phyloP scores from a whole-genome alignment of 2,113 vertebrate species.

The Hystrix cristata region DNA sequence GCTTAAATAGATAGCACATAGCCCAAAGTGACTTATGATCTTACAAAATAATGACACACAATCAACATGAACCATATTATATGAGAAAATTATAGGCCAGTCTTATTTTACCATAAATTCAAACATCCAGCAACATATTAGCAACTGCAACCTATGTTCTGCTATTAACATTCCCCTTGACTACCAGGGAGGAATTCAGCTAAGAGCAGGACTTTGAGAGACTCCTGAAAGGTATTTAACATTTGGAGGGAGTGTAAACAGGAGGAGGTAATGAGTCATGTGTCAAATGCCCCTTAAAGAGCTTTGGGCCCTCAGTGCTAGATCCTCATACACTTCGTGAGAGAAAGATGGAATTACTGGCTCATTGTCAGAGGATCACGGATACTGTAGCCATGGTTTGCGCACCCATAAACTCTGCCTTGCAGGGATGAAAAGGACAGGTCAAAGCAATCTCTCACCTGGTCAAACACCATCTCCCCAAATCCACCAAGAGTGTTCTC shows the following conservation, averaged over 20 bases:
- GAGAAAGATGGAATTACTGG: not conserved
- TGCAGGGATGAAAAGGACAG: not conserved
- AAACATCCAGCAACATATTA: not conserved
- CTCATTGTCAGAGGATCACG: not conserved
- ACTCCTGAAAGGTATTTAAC: not conserved
- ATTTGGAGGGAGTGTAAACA: not conserved
- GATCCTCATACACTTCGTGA: not conserved
- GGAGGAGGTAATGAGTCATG: not conserved
- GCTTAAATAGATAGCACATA: not conserved
- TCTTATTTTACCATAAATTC: not conserved
- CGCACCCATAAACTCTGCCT: too few relatives aligned
- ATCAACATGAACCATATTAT: not conserved
- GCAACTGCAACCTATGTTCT: not conserved
- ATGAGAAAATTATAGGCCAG: not conserved
- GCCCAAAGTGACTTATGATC: not conserved
- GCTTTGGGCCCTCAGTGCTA: not conserved
- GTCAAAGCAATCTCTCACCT: too few relatives aligned
- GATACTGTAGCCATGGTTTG: not conserved
- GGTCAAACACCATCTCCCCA: not conserved
- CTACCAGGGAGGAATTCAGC: not conserved
- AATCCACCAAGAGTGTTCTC: not conserved
- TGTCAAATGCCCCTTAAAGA: not conserved
- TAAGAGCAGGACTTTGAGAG: not conserved
- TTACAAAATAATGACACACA: not conserved
- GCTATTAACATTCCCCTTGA: not conserved